Evolutionary conservation across 2,888 invertebrate genomes (phyloP).

Genomic region (Raillietiella orientalis): DNA sequence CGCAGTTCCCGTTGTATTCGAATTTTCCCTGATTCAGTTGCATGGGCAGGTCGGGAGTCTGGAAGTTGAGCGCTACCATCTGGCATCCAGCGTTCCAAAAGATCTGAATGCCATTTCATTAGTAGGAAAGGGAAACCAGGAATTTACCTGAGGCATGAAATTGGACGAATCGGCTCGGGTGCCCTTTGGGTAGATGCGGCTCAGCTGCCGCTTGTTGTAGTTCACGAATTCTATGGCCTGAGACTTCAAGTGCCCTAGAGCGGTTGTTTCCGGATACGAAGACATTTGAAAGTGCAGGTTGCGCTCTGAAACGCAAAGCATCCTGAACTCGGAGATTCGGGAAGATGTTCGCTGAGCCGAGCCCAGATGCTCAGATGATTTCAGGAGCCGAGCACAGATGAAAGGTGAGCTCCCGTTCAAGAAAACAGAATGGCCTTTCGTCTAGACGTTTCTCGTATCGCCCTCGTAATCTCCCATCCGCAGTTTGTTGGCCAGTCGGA

Average conservation of each 20-base stretch:
- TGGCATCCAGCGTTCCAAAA: constrained; percentile 99
- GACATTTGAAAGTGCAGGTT: constrained; percentile 97
- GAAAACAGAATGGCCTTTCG: no score
- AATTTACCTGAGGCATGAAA: constrained; percentile 76
- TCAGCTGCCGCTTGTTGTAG: constrained; percentile 99
- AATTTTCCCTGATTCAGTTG: constrained; percentile 99
- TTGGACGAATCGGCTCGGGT: constrained; percentile 96
- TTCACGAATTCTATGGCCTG: constrained; percentile 96
- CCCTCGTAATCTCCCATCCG: no score
- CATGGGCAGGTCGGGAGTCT: constrained; percentile 93
- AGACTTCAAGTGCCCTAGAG: constrained; percentile 75
- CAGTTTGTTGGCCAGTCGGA: no score
- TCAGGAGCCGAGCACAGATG: no score
- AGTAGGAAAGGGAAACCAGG: neutral
- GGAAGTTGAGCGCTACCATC: constrained; percentile 94
- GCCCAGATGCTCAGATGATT: no score
- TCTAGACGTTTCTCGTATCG: no score
- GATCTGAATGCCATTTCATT: constrained; percentile 24
- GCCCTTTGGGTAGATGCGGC: constrained; percentile 93
- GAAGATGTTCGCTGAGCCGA: no score
- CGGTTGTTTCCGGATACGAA: constrained; percentile 90
- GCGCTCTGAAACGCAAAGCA: constrained; percentile 32
- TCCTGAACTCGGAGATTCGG: neutral
- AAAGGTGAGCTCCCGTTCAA: no score
- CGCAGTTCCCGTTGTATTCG: constrained; percentile 97